Evolutionary conservation across 2,797 vertebrate species (phyloP).

Genomic region (Poeciliopsis gracilis): DNA sequence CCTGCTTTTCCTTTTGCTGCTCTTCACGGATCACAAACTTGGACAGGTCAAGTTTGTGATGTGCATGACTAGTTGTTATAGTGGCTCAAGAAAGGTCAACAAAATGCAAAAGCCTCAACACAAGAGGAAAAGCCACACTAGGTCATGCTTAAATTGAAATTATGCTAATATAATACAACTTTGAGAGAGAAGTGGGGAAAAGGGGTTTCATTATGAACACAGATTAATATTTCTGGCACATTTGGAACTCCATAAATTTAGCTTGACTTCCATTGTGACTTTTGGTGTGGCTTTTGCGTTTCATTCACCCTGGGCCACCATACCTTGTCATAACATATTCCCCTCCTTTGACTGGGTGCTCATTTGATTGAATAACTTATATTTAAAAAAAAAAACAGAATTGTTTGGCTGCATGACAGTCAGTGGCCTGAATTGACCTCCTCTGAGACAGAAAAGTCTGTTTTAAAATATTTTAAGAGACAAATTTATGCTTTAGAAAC

Average conservation of each 20-base stretch:
- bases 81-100: not conserved
- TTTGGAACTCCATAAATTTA: not conserved
- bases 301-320: not conserved
- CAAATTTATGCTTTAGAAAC: not conserved
- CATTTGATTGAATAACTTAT: not conserved
- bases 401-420: not conserved
- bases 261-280: not conserved
- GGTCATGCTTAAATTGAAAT: no score
- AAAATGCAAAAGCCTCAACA: not conserved
- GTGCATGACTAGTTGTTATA: not conserved
- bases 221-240: not conserved
- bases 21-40: no score
- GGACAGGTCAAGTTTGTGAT: not conserved
- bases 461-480: not conserved
- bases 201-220: no score
- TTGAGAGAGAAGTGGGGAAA: no score
- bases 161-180: no score
- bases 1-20: not conserved
- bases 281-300: not conserved
- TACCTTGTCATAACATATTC: not conserved
- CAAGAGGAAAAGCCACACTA: not conserved
- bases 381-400: not conserved
- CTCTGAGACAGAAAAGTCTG: not conserved
- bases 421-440: not conserved
- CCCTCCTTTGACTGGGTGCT: not conserved